Percentiles rank a stretch among this genome's conserved stretches.
These are phyloP conservation scores for Rhabdomys pumilio DNA, from an alignment of 2,797 vertebrate species.

Conservation along the genomic window DNA sequence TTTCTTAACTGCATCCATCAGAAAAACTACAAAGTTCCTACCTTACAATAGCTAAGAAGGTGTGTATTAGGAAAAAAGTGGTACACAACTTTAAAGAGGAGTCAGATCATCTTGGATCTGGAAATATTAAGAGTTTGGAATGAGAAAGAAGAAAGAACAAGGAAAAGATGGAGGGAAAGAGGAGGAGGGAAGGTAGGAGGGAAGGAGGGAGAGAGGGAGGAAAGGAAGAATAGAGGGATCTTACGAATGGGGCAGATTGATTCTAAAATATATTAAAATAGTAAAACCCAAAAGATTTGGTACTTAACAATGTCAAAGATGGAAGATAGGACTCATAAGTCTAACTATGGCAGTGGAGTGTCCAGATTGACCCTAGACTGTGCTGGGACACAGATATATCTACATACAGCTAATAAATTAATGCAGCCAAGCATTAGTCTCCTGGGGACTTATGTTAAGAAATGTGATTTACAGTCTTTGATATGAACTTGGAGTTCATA, in stretches of 20 bases:
- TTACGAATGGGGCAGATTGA: not conserved
- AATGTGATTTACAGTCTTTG: conserved; percentile 34
- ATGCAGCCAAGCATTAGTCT: not conserved
- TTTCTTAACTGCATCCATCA: not conserved
- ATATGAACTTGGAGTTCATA: not conserved
- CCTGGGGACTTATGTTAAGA: not conserved
- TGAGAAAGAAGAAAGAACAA: not conserved
- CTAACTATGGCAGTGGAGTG: not conserved
- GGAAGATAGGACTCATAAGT: not conserved
- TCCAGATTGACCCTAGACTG: conserved; percentile 21
- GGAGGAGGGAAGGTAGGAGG: not conserved
- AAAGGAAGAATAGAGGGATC: not conserved
- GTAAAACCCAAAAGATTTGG: conserved; percentile 49
- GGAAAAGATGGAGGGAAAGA: not conserved
- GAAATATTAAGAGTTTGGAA: conserved; percentile 37
- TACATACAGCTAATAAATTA: conserved; percentile 46
- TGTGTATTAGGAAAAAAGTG: conserved; percentile 4
- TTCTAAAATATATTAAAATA: conserved; percentile 13
- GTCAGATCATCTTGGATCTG: not conserved
- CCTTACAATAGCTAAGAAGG: not conserved
- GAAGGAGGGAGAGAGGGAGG: not conserved
- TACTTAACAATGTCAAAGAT: conserved; percentile 39
- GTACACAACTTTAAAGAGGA: not conserved
- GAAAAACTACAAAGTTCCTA: conserved; percentile 40
- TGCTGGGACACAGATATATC: not conserved